Evolutionary conservation across 2,888 invertebrate genomes (phyloP).

Genomic region (Stenodema calcarata): DNA sequence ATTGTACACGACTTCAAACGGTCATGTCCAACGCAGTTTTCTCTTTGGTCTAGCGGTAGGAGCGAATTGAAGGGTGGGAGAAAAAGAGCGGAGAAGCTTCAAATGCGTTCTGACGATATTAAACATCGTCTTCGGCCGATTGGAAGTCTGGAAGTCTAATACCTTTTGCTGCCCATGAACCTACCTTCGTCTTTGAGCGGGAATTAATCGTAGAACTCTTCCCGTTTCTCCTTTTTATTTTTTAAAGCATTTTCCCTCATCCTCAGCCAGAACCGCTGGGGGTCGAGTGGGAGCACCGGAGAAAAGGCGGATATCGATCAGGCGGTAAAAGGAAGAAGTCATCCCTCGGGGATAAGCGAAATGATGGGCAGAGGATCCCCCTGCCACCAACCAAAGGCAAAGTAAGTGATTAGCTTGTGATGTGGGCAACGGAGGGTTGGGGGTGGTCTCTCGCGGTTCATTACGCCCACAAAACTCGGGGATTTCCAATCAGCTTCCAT

Average conservation of each 20-base stretch:
- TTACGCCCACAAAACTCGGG: background rate
- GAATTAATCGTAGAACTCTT: background rate
- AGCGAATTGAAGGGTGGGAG: too few relatives aligned
- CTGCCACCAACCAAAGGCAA: background rate
- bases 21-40: too few relatives aligned
- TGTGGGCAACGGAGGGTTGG: background rate
- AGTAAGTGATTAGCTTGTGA: background rate
- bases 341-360: background rate
- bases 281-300: too few relatives aligned
- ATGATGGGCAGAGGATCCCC: background rate
- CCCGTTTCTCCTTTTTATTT: background rate
- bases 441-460: background rate
- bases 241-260: too few relatives aligned
- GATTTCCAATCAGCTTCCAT: background rate
- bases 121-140: background rate
- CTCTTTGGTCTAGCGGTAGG: too few relatives aligned
- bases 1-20: background rate
- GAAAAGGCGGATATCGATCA: background rate
- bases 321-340: background rate
- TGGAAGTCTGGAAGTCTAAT: background rate
- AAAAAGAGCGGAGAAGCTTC: too few relatives aligned
- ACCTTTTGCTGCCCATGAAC: background rate
- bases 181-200: background rate
- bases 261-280: too few relatives aligned
- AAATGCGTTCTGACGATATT: background rate